Evolutionary conservation across 2,113 vertebrate species (phyloP), one percentile per base, ranked within the genome.

Genomic region (Thalassoma bifasciatum): DNA sequence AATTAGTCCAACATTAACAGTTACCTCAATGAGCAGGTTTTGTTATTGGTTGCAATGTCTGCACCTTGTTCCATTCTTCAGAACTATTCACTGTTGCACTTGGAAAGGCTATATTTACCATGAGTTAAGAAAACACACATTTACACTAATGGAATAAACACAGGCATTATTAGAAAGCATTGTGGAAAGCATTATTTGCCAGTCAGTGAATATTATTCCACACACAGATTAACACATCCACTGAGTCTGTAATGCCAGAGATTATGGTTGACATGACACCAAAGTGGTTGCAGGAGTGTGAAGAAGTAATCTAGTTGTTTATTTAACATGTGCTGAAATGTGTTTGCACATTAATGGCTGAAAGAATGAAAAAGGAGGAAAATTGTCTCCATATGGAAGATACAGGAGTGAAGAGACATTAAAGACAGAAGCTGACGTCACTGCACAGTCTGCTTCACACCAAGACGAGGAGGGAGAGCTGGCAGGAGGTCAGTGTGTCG

Each of bases 381-480:
- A 92, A 93, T 92, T 65, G 52, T 66, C 87, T 88, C 90, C 93
- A 93, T 91, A 92, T 93, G 93, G 65, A 64, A 49, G 30, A 77
- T 47, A 78, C 63, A 23, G 63, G 75, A 75, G 44, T 16, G 30
- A 75, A 64, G 52, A 86, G 75, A 82, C 81, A 62, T 82, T 66
- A 69, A 75, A 70, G 74, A 80, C 50, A 17, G 30, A 53, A 74
- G 73, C 44, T 86, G 85, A 85, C 86, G 83, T 90, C 83, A 81
- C 66, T 17, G 68, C 72, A 66, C 53, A 75, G 84, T 80, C 80
- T 58, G 71, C 71, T 56, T 82, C 67, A 60, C 63, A 38, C 69
- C 24, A 56, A 75, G 61, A 75, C 54, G 65, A 42, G 24, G 51
- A 79, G 51, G 34, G 36, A 49, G 78, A 67, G 47, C 59, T 82